Percentiles rank a stretch among this genome's conserved stretches.
Conservation (phyloP, 2,797 vertebrate species). For the Neosalanx taihuensis region DNA sequence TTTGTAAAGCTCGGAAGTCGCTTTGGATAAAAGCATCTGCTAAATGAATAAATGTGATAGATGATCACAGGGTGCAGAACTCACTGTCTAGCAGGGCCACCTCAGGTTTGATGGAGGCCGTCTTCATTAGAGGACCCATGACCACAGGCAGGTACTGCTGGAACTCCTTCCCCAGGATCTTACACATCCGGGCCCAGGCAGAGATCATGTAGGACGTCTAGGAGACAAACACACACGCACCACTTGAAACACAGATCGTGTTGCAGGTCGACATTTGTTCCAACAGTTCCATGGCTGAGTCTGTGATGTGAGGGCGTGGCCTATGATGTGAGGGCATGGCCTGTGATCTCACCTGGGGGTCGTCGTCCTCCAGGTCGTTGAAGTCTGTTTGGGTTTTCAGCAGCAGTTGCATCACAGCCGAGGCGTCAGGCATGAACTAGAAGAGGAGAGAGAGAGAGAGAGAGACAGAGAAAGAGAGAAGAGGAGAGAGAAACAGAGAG, state of each 20-base stretch:
- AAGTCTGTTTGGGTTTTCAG: constrained; percentile 97
- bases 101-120: constrained; percentile 97
- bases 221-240: neutral
- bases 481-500: neutral
- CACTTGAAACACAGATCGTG: neutral
- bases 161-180: constrained; percentile 98
- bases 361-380: constrained; percentile 94
- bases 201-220: constrained; percentile 99
- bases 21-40: too few relatives aligned
- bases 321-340: neutral
- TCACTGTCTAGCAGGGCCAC: constrained; percentile 97
- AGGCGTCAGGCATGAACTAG: constrained; percentile 98
- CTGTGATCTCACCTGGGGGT: constrained; percentile 82
- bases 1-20: too few relatives aligned
- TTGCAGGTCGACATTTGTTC: neutral
- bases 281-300: neutral
- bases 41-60: too few relatives aligned
- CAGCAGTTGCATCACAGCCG: constrained; percentile 96
- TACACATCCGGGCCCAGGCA: constrained; percentile 98
- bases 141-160: constrained; percentile 98
- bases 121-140: constrained; percentile 99
- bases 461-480: too few relatives aligned
- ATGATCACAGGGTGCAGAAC: constrained; percentile 42
- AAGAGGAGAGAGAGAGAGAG: neutral
- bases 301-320: too few relatives aligned